Evolutionary conservation across 2,113 vertebrate genomes (phyloP).

Genomic region (Lagopus muta): DNA sequence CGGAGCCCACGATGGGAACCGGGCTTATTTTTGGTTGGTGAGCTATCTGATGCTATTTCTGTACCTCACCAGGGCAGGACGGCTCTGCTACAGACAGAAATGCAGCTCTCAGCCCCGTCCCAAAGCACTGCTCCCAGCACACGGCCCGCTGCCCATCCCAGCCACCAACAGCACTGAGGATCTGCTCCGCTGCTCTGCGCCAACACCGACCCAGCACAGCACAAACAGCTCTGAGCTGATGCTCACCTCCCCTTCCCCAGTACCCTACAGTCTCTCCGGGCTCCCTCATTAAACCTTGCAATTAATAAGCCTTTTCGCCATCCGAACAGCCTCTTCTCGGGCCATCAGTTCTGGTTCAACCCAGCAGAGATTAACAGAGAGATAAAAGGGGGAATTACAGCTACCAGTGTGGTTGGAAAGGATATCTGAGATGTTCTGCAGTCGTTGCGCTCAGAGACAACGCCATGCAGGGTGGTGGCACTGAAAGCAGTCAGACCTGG

Average conservation of each 20-base stretch:
- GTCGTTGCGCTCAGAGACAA: background rate
- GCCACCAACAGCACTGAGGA: background rate
- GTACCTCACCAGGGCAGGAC: background rate
- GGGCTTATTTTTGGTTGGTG: background rate
- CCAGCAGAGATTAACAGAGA: background rate
- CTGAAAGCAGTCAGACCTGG: too few species aligned
- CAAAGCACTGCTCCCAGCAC: too few species aligned
- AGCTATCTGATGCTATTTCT: background rate
- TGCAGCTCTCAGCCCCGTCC: too few species aligned
- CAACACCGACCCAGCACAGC: fast-evolving
- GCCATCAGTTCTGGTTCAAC: background rate
- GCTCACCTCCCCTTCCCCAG: background rate
- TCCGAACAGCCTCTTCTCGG: background rate
- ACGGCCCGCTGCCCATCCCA: too few species aligned
- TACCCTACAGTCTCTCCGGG: background rate
- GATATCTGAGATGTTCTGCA: background rate
- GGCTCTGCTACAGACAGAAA: too few species aligned
- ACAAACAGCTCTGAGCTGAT: fast-evolving
- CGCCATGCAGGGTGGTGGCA: too few species aligned
- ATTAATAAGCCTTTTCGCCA: background rate
- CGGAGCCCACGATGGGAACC: fast-evolving
- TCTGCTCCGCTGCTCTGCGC: too few species aligned
- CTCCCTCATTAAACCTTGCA: fast-evolving
- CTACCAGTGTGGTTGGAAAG: background rate
- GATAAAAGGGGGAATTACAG: background rate